Evolutionary conservation across 2,113 vertebrate species (phyloP).

Genomic region (Clarias macrocephalus): DNA sequence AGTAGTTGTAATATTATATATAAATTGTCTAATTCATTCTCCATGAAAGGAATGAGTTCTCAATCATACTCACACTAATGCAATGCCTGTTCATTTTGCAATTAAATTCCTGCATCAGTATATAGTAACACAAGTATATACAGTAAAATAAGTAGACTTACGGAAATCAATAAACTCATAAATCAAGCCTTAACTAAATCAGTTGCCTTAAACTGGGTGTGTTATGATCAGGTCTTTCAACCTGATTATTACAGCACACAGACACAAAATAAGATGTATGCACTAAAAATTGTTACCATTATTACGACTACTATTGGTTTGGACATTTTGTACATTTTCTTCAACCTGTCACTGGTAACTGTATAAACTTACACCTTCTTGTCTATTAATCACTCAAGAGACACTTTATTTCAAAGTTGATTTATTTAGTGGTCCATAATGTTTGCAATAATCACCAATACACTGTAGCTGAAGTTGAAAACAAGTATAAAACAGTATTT

Average conservation of each 20-base stretch:
- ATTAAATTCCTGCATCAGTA: neutral
- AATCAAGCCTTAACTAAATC: no score
- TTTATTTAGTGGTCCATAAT: constrained; percentile 5
- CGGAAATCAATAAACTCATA: neutral
- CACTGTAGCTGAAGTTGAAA: neutral
- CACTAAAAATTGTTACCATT: no score
- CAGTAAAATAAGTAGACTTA: neutral
- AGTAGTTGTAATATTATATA: no score
- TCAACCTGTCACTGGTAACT: neutral
- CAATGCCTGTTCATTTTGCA: neutral
- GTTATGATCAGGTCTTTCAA: no score
- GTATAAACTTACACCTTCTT: neutral
- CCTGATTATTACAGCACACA: no score
- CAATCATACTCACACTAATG: neutral
- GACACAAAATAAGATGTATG: no score
- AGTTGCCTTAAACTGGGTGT: no score
- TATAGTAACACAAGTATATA: neutral
- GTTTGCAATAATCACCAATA: neutral
- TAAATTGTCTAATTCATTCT: no score
- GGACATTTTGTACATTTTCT: no score
- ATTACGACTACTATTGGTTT: no score
- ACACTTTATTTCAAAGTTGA: neutral
- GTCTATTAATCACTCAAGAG: neutral
- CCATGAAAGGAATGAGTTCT: neutral
- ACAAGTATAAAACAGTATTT: neutral